A percentile compares a stretch with the other conserved stretches of the same genome.
phyloP scores from a whole-genome alignment of 2,888 invertebrate species.

The Rhyacophila evoluta region DNA sequence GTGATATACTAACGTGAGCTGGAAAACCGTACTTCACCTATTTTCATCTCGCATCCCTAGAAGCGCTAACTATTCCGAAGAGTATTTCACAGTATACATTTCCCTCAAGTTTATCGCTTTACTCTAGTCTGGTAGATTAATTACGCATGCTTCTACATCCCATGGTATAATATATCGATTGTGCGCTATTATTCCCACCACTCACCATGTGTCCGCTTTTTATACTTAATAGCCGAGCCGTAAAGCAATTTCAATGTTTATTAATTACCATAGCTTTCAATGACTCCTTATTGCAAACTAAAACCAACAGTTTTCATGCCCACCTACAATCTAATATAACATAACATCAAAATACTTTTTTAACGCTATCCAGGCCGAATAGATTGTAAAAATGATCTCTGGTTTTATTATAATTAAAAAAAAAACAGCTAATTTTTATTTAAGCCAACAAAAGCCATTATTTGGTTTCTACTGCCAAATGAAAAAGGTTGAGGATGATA shows the following conservation, averaged over 20 bases:
- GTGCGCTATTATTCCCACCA: neutral
- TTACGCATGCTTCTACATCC: neutral
- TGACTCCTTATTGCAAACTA: neutral
- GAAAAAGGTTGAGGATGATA: too few species aligned
- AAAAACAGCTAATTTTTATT: too few species aligned
- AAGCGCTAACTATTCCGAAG: neutral
- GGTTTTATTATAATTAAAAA: too few species aligned
- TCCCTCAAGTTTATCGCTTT: conserved; percentile 14
- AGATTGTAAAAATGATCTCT: too few species aligned
- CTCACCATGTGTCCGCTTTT: conserved; percentile 1
- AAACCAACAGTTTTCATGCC: too few species aligned
- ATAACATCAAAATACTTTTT: too few species aligned
- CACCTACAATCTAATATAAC: too few species aligned
- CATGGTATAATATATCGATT: conserved; percentile 10
- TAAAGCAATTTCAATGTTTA: conserved; percentile 9
- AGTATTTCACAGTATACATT: neutral
- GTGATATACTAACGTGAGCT: neutral
- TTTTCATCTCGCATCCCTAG: neutral
- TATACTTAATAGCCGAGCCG: neutral
- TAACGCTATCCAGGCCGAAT: too few species aligned
- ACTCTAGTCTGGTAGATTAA: neutral
- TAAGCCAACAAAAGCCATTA: too few species aligned
- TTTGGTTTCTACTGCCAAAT: too few species aligned
- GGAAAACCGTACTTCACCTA: neutral
- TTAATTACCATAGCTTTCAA: neutral